Percentiles rank a stretch among this genome's conserved stretches.
Evolutionary conservation across 2,113 vertebrate species (phyloP).

Genomic region (Pangasianodon gigas): DNA sequence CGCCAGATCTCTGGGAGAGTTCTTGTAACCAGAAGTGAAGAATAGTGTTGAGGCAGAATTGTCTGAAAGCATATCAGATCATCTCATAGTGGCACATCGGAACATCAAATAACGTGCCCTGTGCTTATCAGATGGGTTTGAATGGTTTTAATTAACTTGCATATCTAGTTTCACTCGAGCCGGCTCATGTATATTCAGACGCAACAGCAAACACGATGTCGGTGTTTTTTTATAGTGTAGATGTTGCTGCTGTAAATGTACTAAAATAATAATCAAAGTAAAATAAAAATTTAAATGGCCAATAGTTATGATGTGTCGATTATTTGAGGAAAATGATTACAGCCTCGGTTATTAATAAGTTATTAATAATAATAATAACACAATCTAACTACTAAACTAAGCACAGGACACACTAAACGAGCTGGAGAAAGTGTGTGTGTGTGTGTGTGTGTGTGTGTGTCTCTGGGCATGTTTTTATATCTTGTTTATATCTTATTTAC

Average conservation of each 20-base stretch:
- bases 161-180: conserved; percentile 15
- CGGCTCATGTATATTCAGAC: conserved; percentile 23
- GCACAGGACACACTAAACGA: background rate
- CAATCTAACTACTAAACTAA: background rate
- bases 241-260: background rate
- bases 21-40: background rate
- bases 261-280: background rate
- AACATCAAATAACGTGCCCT: conserved; percentile 26
- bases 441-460: background rate
- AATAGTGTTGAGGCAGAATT: background rate
- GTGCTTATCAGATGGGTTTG: conserved; percentile 7
- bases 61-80: background rate
- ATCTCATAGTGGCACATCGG: background rate
- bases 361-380: background rate
- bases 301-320: background rate
- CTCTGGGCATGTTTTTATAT: background rate
- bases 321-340: background rate
- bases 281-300: background rate
- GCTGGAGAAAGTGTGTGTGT: background rate
- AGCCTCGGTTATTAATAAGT: background rate
- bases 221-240: background rate
- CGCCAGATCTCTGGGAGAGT: background rate
- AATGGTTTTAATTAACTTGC: conserved; percentile 36
- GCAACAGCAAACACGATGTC: conserved; percentile 17
- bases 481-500: background rate